Evolutionary conservation across 2,113 vertebrate genomes (phyloP), one percentile per base, ranked within the genome.

Genomic region (Pavo muticus): DNA sequence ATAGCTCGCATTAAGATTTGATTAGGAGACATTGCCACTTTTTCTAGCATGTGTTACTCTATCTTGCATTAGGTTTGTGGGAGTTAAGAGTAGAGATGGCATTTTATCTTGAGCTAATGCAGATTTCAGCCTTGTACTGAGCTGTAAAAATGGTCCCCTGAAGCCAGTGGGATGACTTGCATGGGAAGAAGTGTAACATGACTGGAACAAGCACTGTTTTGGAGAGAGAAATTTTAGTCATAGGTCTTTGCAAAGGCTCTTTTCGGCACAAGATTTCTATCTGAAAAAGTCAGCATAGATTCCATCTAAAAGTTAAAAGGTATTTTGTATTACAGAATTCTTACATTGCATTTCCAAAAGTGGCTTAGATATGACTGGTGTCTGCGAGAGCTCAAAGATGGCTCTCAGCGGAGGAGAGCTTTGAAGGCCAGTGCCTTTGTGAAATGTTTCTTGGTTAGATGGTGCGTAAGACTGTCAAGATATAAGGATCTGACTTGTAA

Each of bases 401-500:
- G 1, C 11, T 37, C 84, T 24, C 37, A 74, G 50, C 0, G 2
- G n/a, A 69, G 39, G 19, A 74, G 13, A 6, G 3, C 2, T 29
- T 35, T 17, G 91, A 80, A 64, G 52, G 47, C 50, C 0, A 2
- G 9, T 1, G 10, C 63, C 54, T 17, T 29, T 1, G 0, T 16
- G 68, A 29, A 61, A 14, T 5, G 7, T 25, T 29, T 5, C 1
- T 32, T 2, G 0, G 35, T 20, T 54, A 40, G 35, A 11, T 0
- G 1, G 14, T 2, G 0, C 2, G 24, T 80, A 30, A 73, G 68
- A 32, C 78, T 87, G 63, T 52, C 40, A 27, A 0, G 0, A 5
- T 30, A 19, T 24, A 18, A 29, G 19, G 10, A 68, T 23, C 25
- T 80, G 57, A 11, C 8, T 52, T 45, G 16, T 61, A 65, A 76